A percentile compares a stretch with the other conserved stretches of the same genome.
Conservation (phyloP, 2,888 invertebrate species). For the Philhelius pedissequus region DNA sequence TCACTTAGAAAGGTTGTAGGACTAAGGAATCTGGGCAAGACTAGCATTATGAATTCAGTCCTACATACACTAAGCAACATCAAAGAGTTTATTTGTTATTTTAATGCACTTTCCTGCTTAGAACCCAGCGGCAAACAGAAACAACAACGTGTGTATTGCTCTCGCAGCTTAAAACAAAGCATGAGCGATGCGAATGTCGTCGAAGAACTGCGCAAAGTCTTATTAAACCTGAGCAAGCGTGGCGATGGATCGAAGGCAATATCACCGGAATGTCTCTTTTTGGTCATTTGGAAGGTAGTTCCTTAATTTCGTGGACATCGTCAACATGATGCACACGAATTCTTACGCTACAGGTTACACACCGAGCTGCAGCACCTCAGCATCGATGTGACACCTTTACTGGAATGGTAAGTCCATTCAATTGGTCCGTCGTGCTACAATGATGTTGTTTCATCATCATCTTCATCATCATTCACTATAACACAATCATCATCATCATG, state of each 20-base stretch:
- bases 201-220: conserved; percentile 88
- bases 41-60: conserved; percentile 93
- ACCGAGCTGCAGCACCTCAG: conserved; percentile 80
- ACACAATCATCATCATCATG: conserved; percentile 43
- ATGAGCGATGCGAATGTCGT: conserved; percentile 87
- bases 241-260: conserved; percentile 86
- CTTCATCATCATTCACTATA: conserved; percentile 77
- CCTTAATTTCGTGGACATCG: conserved; percentile 91
- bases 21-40: conserved; percentile 89
- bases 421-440: conserved; percentile 57
- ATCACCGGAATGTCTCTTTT: conserved; percentile 89
- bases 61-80: conserved; percentile 91
- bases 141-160: conserved; percentile 81
- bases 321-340: conserved; percentile 93
- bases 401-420: conserved; percentile 59
- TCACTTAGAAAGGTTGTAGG: conserved; percentile 81
- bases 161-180: conserved; percentile 82
- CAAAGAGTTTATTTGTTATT: conserved; percentile 90
- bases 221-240: conserved; percentile 85
- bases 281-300: conserved; percentile 91
- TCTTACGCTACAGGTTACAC: conserved; percentile 87
- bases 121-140: conserved; percentile 79
- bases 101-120: conserved; percentile 87
- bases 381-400: conserved; percentile 47
- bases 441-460: conserved; percentile 79